These are phyloP conservation scores for Falco novaeseelandiae DNA, from an alignment of 2,797 vertebrate species.

Conservation along the genomic window DNA sequence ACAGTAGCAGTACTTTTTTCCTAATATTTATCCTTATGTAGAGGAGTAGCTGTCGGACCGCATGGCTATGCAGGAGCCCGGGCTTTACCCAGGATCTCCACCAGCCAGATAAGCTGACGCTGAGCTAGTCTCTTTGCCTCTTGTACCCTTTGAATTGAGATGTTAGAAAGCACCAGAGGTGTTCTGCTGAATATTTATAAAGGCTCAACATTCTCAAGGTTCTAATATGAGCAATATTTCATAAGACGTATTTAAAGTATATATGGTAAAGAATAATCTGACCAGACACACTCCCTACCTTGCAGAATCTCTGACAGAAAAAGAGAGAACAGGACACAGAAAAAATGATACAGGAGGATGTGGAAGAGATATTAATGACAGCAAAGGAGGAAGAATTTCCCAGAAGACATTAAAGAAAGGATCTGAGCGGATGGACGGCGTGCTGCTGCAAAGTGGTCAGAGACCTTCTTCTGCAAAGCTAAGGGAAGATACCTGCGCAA, in stretches of 20 bases:
- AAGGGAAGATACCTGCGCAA: neutral
- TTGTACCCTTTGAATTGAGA: neutral
- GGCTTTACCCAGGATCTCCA: neutral
- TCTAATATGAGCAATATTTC: neutral
- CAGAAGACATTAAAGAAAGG: neutral
- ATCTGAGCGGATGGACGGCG: neutral
- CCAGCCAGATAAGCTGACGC: neutral
- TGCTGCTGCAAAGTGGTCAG: neutral
- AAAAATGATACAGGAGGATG: conserved; percentile 6
- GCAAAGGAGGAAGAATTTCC: conserved; percentile 18
- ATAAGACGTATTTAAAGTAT: neutral
- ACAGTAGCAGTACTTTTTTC: neutral
- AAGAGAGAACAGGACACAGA: neutral
- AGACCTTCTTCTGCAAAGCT: neutral
- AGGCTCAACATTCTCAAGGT: neutral
- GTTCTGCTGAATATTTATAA: neutral
- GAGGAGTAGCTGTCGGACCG: neutral
- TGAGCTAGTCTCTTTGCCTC: neutral
- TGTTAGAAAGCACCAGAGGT: neutral
- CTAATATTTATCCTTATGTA: neutral
- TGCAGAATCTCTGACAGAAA: neutral
- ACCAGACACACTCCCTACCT: neutral
- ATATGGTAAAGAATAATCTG: neutral
- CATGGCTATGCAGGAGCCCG: neutral
- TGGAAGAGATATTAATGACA: neutral